Percentiles rank a stretch among this genome's conserved stretches.
Evolutionary conservation across 2,113 vertebrate genomes (phyloP).

Genomic region (Halichoeres trimaculatus): DNA sequence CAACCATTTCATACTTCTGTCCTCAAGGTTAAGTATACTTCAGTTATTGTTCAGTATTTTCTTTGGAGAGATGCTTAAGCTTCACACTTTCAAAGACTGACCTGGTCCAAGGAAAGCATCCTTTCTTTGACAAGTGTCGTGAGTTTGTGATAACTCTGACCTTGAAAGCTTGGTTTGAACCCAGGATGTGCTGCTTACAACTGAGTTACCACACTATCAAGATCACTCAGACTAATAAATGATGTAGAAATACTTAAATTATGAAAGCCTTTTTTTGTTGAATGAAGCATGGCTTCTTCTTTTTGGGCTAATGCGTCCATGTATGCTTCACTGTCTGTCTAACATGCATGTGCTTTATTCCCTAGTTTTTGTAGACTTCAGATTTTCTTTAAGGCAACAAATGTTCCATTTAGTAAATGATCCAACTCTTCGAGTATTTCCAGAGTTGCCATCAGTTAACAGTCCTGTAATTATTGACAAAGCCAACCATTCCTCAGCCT

Average conservation of each 20-base stretch:
- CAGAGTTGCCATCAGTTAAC: constrained; percentile 12
- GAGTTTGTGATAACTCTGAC: background rate
- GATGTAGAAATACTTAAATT: background rate
- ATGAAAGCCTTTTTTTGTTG: background rate
- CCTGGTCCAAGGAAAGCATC: constrained; percentile 1
- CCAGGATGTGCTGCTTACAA: constrained; percentile 1
- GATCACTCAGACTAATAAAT: constrained; percentile 2
- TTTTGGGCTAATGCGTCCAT: background rate
- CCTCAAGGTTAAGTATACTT: background rate
- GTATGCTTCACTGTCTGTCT: background rate
- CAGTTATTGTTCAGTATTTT: background rate
- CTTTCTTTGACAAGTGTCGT: background rate
- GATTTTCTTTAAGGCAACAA: background rate
- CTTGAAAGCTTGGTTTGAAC: background rate
- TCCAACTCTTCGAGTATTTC: background rate
- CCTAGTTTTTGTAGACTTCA: background rate
- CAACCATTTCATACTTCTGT: background rate
- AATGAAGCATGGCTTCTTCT: background rate
- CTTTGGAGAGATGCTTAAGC: background rate
- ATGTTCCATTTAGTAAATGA: background rate
- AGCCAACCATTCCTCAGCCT: constrained; percentile 19
- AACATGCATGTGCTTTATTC: background rate
- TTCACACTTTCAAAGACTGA: background rate
- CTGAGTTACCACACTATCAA: background rate
- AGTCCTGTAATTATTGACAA: constrained; percentile 22